phyloP scores from a whole-genome alignment of 35 echinoderm and acorn worm genomes.

The Lytechinus pictus region DNA sequence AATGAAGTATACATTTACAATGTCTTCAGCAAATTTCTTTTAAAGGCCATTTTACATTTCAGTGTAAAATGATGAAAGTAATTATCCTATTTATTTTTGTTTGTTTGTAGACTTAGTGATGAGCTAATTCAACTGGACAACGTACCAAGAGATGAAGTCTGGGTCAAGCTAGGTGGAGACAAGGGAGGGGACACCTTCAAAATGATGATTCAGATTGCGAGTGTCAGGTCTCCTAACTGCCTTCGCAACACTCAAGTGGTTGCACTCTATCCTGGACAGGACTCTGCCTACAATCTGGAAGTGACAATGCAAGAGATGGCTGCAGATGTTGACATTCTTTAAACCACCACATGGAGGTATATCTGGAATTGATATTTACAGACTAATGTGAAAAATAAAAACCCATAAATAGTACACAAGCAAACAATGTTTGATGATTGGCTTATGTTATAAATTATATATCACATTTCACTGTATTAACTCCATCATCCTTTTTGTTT shows the following conservation, averaged over 20 bases:
- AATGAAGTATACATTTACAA: neutral
- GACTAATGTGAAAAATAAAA: neutral
- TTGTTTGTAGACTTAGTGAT: neutral
- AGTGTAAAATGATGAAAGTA: no score
- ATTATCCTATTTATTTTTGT: neutral
- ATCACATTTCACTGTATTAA: no score
- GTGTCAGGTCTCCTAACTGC: constrained; percentile 29
- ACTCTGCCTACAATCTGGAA: constrained; percentile 39
- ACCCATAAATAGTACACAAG: neutral
- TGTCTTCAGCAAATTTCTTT: neutral
- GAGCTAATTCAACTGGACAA: neutral
- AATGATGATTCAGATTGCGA: constrained; percentile 58
- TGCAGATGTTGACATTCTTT: neutral
- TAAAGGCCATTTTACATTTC: no score
- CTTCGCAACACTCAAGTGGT: neutral
- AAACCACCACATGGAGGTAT: neutral
- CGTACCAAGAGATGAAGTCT: neutral
- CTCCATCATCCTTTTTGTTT: neutral
- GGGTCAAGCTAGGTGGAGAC: constrained; percentile 62
- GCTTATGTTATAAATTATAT: neutral
- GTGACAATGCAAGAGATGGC: neutral
- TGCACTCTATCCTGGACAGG: constrained; percentile 44
- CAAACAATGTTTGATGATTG: neutral
- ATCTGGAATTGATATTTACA: neutral
- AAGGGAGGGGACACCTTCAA: constrained; percentile 70